Evolutionary conservation across 1,140 invertebrate genomes (phyloP).

Genomic region (Diorhabda sublineata): DNA sequence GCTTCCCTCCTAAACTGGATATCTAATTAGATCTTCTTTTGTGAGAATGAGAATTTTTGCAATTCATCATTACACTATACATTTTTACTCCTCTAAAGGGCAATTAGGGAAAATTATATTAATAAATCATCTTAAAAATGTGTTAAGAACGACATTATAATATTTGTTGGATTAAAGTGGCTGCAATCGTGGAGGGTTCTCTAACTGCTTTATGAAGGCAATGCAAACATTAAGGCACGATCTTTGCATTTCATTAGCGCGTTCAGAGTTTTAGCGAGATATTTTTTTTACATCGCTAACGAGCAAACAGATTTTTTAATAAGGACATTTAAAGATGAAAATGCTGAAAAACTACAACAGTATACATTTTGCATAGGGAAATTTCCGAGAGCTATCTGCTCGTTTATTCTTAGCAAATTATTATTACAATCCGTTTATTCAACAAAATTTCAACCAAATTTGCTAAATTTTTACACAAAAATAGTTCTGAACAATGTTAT

Average conservation of each 20-base stretch:
- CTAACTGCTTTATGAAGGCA: conserved; percentile 21
- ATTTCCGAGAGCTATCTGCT: not conserved
- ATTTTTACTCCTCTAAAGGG: not conserved
- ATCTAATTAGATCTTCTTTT: conserved; percentile 6
- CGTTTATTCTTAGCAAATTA: not conserved
- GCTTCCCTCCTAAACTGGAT: not conserved
- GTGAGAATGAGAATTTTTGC: not conserved
- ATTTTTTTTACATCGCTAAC: conserved; percentile 30
- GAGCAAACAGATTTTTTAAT: conserved; percentile 32
- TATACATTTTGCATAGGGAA: not conserved
- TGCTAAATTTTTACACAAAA: too few species aligned
- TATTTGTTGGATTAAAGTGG: conserved; percentile 16
- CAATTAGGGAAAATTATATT: conserved; percentile 2
- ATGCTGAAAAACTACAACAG: not conserved
- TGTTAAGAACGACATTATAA: conserved; percentile 12
- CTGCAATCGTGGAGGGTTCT: conserved; percentile 10
- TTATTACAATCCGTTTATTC: too few species aligned
- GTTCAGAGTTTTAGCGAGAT: conserved; percentile 17
- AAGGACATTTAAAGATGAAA: conserved; percentile 16
- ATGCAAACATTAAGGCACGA: conserved; percentile 24
- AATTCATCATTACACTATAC: not conserved
- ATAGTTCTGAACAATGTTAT: too few species aligned
- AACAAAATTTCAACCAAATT: too few species aligned
- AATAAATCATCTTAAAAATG: conserved; percentile 8
- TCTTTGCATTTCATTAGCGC: conserved; percentile 30